Conservation (phyloP, 2,113 vertebrate species). For the Albula glossodonta region DNA sequence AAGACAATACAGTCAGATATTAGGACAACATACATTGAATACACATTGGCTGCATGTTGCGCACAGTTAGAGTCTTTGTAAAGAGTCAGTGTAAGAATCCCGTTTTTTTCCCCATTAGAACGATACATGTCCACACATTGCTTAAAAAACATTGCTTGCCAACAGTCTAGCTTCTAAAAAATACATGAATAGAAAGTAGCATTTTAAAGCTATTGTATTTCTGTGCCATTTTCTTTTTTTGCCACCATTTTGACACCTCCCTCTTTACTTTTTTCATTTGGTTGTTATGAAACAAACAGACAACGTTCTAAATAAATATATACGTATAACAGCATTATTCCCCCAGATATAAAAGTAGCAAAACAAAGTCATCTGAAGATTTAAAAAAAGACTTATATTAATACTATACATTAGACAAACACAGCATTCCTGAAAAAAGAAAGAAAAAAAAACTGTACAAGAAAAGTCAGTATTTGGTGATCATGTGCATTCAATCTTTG, state of each 20-base stretch:
- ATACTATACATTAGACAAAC: conserved; percentile 13
- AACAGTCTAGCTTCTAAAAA: neutral
- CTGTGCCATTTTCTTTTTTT: neutral
- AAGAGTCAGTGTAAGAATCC: neutral
- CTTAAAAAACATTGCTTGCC: neutral
- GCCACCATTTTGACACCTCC: neutral
- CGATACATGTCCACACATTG: no score
- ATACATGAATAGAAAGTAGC: neutral
- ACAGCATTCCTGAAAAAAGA: neutral
- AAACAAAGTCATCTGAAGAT: conserved; percentile 47
- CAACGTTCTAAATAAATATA: neutral
- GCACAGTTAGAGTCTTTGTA: neutral
- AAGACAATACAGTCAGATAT: neutral
- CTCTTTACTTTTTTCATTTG: neutral
- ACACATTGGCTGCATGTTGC: neutral
- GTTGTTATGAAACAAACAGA: conserved; percentile 1
- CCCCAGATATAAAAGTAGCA: conserved; percentile 70
- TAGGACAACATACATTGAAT: neutral
- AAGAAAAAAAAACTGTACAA: neutral
- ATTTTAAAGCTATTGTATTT: conserved; percentile 5
- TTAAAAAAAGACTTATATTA: conserved; percentile 47
- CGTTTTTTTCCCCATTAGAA: neutral
- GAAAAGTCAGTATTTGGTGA: conserved; percentile 12
- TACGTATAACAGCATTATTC: conserved; percentile 57
- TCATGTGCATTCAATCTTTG: neutral